Conservation (phyloP, 2,113 vertebrate genomes). For the Dicerorhinus sumatrensis region DNA sequence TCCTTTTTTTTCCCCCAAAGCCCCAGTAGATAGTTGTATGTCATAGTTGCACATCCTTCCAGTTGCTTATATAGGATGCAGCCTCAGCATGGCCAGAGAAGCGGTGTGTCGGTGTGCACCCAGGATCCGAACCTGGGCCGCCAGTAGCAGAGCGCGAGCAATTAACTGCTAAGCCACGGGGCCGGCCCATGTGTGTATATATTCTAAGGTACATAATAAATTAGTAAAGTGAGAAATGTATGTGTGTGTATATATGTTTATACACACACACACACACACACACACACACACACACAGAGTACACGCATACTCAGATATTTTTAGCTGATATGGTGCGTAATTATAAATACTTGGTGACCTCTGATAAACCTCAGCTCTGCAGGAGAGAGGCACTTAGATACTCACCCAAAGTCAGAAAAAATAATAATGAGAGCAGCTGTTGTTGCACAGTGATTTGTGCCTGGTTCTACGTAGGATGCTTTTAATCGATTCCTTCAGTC, state of each 20-base stretch:
- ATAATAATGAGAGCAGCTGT: neutral
- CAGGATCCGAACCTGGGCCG: too few relatives aligned
- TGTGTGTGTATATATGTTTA: neutral
- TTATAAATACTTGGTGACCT: neutral
- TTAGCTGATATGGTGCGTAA: neutral
- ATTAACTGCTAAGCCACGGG: too few relatives aligned
- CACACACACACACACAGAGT: neutral
- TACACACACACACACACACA: neutral
- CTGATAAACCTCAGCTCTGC: neutral
- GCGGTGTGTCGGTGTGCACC: too few relatives aligned
- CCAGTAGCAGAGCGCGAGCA: too few relatives aligned
- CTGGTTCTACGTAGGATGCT: neutral
- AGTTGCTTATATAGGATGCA: too few relatives aligned
- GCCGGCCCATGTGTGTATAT: neutral
- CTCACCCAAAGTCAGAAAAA: neutral
- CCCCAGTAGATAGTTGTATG: too few relatives aligned
- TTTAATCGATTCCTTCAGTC: neutral
- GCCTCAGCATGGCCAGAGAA: too few relatives aligned
- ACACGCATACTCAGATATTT: neutral
- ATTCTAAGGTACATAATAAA: neutral
- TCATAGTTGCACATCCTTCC: too few relatives aligned
- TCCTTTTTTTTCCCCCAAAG: too few relatives aligned
- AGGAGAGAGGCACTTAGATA: neutral
- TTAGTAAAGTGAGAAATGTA: neutral
- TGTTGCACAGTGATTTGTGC: neutral